Conservation (phyloP, 2,113 vertebrate genomes). For the Anolis carolinensis region DNA sequence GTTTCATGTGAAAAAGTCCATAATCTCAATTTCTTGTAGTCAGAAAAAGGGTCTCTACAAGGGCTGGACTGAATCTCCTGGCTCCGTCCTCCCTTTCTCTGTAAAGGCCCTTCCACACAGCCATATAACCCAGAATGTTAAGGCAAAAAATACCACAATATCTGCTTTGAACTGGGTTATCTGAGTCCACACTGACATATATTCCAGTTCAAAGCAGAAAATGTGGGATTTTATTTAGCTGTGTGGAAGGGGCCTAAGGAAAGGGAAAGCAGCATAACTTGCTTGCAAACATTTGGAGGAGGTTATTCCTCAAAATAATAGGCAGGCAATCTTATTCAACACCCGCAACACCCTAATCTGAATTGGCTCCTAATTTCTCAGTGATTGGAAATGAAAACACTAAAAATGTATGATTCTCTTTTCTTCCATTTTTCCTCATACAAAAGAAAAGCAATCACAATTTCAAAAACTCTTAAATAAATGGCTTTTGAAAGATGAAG, state of each 20-base stretch:
- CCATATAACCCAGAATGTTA: too few relatives aligned
- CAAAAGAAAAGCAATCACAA: slow-evolving; percentile 16
- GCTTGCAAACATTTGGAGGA: too few relatives aligned
- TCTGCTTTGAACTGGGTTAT: too few relatives aligned
- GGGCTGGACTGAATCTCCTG: neutral
- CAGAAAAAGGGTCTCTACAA: neutral
- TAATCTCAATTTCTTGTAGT: neutral
- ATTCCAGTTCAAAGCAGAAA: too few relatives aligned
- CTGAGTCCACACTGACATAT: too few relatives aligned
- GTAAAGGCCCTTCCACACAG: too few relatives aligned
- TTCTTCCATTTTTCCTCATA: neutral
- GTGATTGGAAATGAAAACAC: slow-evolving; percentile 1
- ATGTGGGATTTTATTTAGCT: too few relatives aligned
- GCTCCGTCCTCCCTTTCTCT: neutral
- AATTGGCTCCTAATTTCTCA: neutral
- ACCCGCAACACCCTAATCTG: too few relatives aligned
- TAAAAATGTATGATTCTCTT: neutral
- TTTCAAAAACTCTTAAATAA: slow-evolving; percentile 52
- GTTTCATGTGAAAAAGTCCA: too few relatives aligned
- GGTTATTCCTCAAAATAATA: neutral
- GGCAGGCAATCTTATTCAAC: neutral
- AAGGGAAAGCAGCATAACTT: neutral
- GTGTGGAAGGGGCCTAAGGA: too few relatives aligned
- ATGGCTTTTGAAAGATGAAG: slow-evolving; percentile 48
- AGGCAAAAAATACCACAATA: too few relatives aligned